A percentile compares a stretch with the other conserved stretches of the same genome.
These are phyloP conservation scores for Ariopsis seemanni DNA, from an alignment of 2,113 vertebrate species.

Conservation along the genomic window DNA sequence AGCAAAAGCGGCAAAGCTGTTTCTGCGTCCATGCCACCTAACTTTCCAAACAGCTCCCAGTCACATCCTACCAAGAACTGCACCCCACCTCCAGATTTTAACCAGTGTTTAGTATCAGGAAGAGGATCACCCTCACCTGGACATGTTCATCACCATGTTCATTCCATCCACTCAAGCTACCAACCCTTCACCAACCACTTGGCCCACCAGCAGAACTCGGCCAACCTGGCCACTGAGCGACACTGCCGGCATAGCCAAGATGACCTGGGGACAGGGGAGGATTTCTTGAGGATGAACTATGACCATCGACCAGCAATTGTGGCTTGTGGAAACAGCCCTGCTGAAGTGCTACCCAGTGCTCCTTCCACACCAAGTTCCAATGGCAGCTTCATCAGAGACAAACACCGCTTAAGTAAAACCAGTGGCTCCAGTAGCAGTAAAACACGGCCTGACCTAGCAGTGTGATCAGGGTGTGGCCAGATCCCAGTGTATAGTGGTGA, in stretches of 20 bases:
- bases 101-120: slow-evolving; percentile 75
- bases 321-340: slow-evolving; percentile 16
- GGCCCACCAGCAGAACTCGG: slow-evolving; percentile 89
- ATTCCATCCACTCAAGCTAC: slow-evolving; percentile 68
- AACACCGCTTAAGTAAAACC: slow-evolving; percentile 85
- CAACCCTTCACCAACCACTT: slow-evolving; percentile 84
- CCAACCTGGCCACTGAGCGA: slow-evolving; percentile 84
- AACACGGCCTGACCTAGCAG: slow-evolving; percentile 83
- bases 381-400: slow-evolving; percentile 75
- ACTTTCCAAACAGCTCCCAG: slow-evolving; percentile 59
- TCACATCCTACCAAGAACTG: slow-evolving; percentile 65
- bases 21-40: slow-evolving; percentile 33
- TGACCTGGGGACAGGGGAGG: slow-evolving; percentile 67
- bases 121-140: slow-evolving; percentile 28
- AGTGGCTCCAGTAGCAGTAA: slow-evolving; percentile 86
- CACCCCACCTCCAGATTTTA: slow-evolving; percentile 89
- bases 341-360: slow-evolving; percentile 62
- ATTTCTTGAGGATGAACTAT: slow-evolving; percentile 81
- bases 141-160: slow-evolving; percentile 55
- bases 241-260: slow-evolving; percentile 78
- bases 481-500: not conserved
- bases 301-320: slow-evolving; percentile 63
- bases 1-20: slow-evolving; percentile 27
- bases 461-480: slow-evolving; percentile 62
- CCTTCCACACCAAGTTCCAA: slow-evolving; percentile 60